Base-by-base conservation (phyloP, 2,888 invertebrate species). In the Caenorhabditis virilis region DNA sequence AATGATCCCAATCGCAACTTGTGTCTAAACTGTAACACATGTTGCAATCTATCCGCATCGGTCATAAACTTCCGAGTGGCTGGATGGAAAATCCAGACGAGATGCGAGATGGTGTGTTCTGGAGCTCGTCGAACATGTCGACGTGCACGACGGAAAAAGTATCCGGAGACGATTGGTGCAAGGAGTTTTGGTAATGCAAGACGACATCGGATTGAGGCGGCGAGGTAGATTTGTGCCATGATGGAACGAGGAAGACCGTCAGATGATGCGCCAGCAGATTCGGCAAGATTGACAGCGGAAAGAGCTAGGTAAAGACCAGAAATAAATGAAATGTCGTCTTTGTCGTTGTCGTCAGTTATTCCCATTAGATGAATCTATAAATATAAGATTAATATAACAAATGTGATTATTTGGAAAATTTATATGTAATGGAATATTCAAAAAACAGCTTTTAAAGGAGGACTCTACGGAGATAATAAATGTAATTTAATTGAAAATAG, bases 251-350 rank as follows among this genome's bases (percentile, higher is more conserved):
- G 71, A 11, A 76, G 64, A 16, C 76, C 76, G 23, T 72, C 73
- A 11, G 50, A 38, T 15, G 69, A 71, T 9, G 67, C 65, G 20
- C 82, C 82, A 7, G 82, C 78, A 15, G 74, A 72, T 59, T 82
- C 82, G 0, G 81, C 80, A 15, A 80, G 60, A 43, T 82, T 82
- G 5, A 78, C 82, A 5, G 82, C 78, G 15, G 73, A 72, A n/a
- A 82, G 67, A 2, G 79, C 75, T 16, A 82, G 64, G 47, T 79
- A 76, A 9, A 82, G 67, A 13, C 78, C 81, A 5, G 68, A 50
- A 1, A 76, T 62, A 9, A 45, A 27, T 6, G 18, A 42, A 1
- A 38, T 26, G 3, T 58, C 47, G 41, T 69, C 59, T 7, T 69
- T 42, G 38, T 66, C 48, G 18, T 39, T 45, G 30, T 65, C 49